phyloP scores from a whole-genome alignment of 2,888 invertebrate species.

The Nomada flava region DNA sequence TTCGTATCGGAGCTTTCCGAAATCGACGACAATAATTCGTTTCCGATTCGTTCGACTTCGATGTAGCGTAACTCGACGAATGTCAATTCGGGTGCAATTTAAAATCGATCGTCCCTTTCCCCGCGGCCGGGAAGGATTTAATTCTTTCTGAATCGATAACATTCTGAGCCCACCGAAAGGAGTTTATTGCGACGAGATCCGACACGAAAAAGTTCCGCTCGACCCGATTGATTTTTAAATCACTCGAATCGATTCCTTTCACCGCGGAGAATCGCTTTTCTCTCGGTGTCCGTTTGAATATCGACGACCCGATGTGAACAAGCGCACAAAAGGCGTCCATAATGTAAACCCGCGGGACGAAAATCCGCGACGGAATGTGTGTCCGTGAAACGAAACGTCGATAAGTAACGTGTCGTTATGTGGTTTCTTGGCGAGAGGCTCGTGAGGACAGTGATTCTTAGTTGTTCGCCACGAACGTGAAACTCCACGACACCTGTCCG shows the following conservation, averaged over 20 bases:
- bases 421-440: slow-evolving; percentile 13
- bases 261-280: neutral
- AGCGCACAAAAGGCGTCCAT: slow-evolving; percentile 11
- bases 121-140: no score
- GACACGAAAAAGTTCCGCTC: neutral
- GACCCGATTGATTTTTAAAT: neutral
- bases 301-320: neutral
- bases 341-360: slow-evolving; percentile 12
- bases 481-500: neutral
- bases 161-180: neutral
- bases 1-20: neutral
- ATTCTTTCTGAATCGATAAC: neutral
- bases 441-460: slow-evolving; percentile 2
- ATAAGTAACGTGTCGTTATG: slow-evolving; percentile 23
- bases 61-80: neutral
- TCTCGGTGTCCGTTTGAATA: neutral
- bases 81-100: neutral
- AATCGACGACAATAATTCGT: neutral
- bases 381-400: slow-evolving; percentile 21
- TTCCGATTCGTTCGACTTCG: neutral
- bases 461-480: neutral
- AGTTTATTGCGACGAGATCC: neutral
- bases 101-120: neutral
- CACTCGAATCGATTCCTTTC: neutral
- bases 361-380: neutral